These are phyloP conservation scores for Holocentrus rufus DNA, from an alignment of 2,797 vertebrate species.

Conservation along the genomic window DNA sequence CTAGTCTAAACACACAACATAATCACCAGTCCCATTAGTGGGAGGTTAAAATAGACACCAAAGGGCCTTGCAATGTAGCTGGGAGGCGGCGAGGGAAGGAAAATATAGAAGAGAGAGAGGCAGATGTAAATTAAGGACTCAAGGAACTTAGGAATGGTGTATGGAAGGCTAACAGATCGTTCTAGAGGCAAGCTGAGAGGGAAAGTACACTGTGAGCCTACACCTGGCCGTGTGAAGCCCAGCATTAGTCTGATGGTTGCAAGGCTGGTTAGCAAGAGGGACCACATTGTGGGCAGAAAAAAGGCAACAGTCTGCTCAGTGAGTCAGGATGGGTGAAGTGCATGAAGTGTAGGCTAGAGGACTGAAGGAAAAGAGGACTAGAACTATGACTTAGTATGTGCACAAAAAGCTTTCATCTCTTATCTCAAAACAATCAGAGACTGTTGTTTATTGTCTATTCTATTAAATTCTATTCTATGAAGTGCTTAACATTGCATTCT, in stretches of 20 bases:
- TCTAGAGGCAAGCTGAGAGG: neutral
- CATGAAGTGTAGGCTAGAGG: neutral
- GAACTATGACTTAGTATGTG: neutral
- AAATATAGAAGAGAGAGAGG: neutral
- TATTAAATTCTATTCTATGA: no score
- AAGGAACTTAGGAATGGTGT: neutral
- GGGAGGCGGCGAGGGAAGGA: neutral
- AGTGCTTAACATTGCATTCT: no score
- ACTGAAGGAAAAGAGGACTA: neutral
- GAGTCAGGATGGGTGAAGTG: conserved; percentile 7
- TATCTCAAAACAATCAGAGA: neutral
- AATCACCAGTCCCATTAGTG: conserved; percentile 28
- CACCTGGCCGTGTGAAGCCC: neutral
- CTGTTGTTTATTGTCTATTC: no score
- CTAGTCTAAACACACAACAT: conserved; percentile 57
- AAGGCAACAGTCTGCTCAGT: conserved; percentile 20
- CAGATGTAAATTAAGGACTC: neutral
- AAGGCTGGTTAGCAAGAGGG: conserved; percentile 13
- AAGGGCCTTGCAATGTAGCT: conserved; percentile 34
- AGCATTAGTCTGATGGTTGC: conserved; percentile 1
- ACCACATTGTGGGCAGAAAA: conserved; percentile 33
- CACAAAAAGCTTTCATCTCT: neutral
- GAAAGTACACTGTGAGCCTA: neutral
- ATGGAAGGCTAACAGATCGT: conserved; percentile 14
- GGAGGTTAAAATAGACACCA: conserved; percentile 45